Conservation (phyloP, 2,888 invertebrate species). For the Candidula unifasciata region DNA sequence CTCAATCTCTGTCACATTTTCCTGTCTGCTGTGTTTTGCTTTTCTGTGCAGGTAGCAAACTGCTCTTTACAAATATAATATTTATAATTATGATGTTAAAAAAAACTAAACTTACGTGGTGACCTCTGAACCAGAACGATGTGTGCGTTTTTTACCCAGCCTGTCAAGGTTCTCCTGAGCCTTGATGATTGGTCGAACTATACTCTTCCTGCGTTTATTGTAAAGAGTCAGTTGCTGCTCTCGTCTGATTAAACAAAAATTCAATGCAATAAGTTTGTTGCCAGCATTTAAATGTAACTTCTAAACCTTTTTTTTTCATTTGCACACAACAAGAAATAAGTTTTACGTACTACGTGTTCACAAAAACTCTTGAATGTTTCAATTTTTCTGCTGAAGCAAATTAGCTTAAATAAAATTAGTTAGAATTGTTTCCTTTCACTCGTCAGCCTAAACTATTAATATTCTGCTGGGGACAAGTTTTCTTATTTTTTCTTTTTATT, state of each 20-base stretch:
- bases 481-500: too few relatives aligned
- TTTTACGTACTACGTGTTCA: background rate
- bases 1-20: too few relatives aligned
- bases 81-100: background rate
- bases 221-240: slow-evolving; percentile 80
- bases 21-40: too few relatives aligned
- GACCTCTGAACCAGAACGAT: slow-evolving; percentile 74
- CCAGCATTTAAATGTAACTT: background rate
- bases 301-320: background rate
- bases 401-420: too few relatives aligned
- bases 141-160: slow-evolving; percentile 74
- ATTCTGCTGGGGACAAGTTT: too few relatives aligned
- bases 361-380: too few relatives aligned
- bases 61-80: too few relatives aligned
- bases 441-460: background rate
- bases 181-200: slow-evolving; percentile 81
- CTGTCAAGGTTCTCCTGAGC: slow-evolving; percentile 80
- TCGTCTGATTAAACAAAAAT: slow-evolving; percentile 76
- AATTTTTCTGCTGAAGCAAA: too few relatives aligned
- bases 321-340: background rate
- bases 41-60: too few relatives aligned
- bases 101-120: slow-evolving; percentile 66
- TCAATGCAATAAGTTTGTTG: background rate
- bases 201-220: slow-evolving; percentile 79
- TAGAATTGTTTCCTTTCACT: background rate